Evolutionary conservation across 2,113 vertebrate genomes (phyloP), one percentile per base, ranked within the genome.

Genomic region (Cariama cristata): DNA sequence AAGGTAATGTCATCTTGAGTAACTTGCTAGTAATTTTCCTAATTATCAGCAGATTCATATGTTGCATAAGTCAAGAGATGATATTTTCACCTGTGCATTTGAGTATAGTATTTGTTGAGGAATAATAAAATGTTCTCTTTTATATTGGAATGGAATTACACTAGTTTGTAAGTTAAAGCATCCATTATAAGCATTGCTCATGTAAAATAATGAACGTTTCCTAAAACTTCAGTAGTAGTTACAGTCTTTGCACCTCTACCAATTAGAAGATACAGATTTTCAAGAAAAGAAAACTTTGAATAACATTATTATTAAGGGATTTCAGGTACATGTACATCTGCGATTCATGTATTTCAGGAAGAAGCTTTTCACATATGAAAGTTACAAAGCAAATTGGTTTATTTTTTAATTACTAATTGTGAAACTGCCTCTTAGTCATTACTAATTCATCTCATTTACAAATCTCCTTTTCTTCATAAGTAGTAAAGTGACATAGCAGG

Each of bases 1-100:
- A 99, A 99, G 99, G 99, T 99, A 97, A 96, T 56, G 10, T 52
- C 7, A 50, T 28, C 49, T 88, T 88, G 50, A 67, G 35, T 76
- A 71, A 77, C 67, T 88, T 93, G 56, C 33, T 77, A 55, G 12
- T 77, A 12, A 71, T 73, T 77, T 80, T 90, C 18, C 38, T 85
- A 60, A 59, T 82, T 93, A 72, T 56, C 86, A 42, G n/a, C 77
- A 59, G 47, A 50, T 17, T 86, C 14, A 32, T 62, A 45, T 74
- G 45, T 32, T 86, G 3, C 19, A 8, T 79, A 64, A 33, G 30
- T 69, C 14, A 69, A 90, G 68, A 83, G 49, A n/a, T 15, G 68
- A 2, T 60, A 30, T 64, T 94, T 96, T 90, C 30, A 5, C 50
- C 5, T 72, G 11, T 82, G 26, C 33, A 60, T 49, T 85, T 56